Evolutionary conservation across 1,140 invertebrate genomes (phyloP), one percentile per base, ranked within the genome.

Genomic region (Liolophura sinensis): DNA sequence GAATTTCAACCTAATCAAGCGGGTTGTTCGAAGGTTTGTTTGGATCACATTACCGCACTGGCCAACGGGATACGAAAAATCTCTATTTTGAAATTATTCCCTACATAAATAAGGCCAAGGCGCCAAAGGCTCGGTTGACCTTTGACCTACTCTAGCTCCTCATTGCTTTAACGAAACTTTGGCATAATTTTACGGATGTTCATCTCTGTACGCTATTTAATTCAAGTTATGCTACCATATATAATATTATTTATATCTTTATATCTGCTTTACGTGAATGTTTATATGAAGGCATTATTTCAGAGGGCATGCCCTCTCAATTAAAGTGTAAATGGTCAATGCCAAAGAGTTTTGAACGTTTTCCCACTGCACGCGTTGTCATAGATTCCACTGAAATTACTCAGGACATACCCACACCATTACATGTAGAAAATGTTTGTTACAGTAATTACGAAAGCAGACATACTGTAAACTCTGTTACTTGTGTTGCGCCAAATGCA

Each of bases 381-480:
- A 56, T 64, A 56, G 62, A 64, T 47, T 31, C 62, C 25, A 55
- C 62, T 20, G 62, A 64, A 31, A 54, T 64, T 0, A 64, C 52
- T 0, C 62, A 64, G 48, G 52, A 64, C 48, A 40, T 64, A 4
- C 63, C 54, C n/a, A 6, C 55, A 48, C 6, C 63, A 58, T 16
- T 27, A 65, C 15, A 65, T 58, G 48, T 58, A 4, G n/a, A 9
- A 49, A 16, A 11, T 48, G 54, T n/a, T 55, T 40, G 48, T 54
- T n/a, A 64, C 27, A 55, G 22, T 24, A 56, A 51, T 0, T 64
- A 56, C 51, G 57, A 64, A 46, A 65, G 59, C 27, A n/a, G 55
- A 14, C 63, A 59, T 6, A 65, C 63, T 20, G 54, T 65, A 15
- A 65, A 65, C 40, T 14, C 40, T 5, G 31, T 57, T 49, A 58